A percentile compares a stretch with the other conserved stretches of the same genome.
Evolutionary conservation across 2,888 invertebrate species (phyloP).

Genomic region (Cryptosula pallasiana): DNA sequence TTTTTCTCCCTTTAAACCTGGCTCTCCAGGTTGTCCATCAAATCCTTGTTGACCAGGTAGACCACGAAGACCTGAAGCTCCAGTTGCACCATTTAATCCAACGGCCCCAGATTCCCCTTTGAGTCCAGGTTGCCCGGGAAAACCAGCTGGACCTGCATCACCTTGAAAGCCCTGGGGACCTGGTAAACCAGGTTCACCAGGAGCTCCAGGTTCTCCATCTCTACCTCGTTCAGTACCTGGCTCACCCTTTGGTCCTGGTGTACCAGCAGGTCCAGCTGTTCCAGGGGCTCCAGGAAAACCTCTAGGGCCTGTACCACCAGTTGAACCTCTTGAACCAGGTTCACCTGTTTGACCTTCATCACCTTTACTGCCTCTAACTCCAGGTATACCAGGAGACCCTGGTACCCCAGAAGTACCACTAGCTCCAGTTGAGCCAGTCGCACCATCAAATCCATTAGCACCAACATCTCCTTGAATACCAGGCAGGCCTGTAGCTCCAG

Average conservation of each 20-base stretch:
- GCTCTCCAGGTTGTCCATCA: slow-evolving; percentile 15
- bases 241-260: slow-evolving; percentile 25
- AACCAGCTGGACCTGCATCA: not conserved
- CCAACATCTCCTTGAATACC: slow-evolving; percentile 26
- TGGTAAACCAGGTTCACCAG: slow-evolving; percentile 26
- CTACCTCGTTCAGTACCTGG: slow-evolving; percentile 5
- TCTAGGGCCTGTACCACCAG: slow-evolving; percentile 25
- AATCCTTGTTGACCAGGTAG: slow-evolving; percentile 2
- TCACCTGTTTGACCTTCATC: slow-evolving; percentile 25
- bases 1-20: slow-evolving; percentile 24
- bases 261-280: slow-evolving; percentile 25
- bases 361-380: slow-evolving; percentile 3
- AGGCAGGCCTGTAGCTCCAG: slow-evolving; percentile 11
- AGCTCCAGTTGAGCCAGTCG: slow-evolving; percentile 22
- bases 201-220: slow-evolving; percentile 24
- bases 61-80: slow-evolving; percentile 25
- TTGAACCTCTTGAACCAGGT: slow-evolving; percentile 25
- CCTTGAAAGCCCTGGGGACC: slow-evolving; percentile 25
- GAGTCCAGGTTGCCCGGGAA: not conserved
- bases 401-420: not conserved
- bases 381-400: not conserved
- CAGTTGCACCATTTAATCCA: slow-evolving; percentile 27
- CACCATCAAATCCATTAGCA: slow-evolving; percentile 22
- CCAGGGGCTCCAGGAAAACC: slow-evolving; percentile 27
- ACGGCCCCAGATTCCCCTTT: slow-evolving; percentile 25